Evolutionary conservation across 2,888 invertebrate species (phyloP).

Genomic region (Proisotoma minuta): DNA sequence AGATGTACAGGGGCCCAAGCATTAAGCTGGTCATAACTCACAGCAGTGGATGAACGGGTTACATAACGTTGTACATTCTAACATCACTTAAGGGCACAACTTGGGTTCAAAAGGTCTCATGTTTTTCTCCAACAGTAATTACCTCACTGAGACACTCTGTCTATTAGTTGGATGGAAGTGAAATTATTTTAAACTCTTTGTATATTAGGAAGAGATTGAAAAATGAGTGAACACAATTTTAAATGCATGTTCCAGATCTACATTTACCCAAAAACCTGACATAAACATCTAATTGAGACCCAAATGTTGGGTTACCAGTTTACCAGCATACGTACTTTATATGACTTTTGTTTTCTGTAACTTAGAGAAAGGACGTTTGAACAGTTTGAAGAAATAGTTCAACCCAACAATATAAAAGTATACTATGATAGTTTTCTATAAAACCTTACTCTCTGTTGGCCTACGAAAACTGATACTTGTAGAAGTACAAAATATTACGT

Average conservation of each 20-base stretch:
- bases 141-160: not conserved
- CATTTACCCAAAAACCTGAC: slow-evolving; percentile 3
- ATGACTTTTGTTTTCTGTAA: no score
- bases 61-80: no score
- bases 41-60: no score
- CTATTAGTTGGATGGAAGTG: slow-evolving; percentile 1
- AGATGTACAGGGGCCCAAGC: no score
- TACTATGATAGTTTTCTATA: not conserved
- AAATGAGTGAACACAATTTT: slow-evolving; percentile 2
- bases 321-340: no score
- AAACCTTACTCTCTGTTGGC: not conserved
- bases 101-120: slow-evolving; percentile 1
- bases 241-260: not conserved
- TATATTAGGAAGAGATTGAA: not conserved
- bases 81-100: not conserved
- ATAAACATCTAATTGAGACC: slow-evolving; percentile 1
- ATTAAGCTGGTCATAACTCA: no score
- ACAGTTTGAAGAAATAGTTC: not conserved
- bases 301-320: no score
- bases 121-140: not conserved
- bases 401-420: not conserved
- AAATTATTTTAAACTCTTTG: not conserved
- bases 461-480: not conserved
- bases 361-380: not conserved
- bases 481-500: not conserved